These are phyloP conservation scores for Odontamblyopus lacepedii DNA, from an alignment of 2,797 vertebrate species.

Conservation along the genomic window DNA sequence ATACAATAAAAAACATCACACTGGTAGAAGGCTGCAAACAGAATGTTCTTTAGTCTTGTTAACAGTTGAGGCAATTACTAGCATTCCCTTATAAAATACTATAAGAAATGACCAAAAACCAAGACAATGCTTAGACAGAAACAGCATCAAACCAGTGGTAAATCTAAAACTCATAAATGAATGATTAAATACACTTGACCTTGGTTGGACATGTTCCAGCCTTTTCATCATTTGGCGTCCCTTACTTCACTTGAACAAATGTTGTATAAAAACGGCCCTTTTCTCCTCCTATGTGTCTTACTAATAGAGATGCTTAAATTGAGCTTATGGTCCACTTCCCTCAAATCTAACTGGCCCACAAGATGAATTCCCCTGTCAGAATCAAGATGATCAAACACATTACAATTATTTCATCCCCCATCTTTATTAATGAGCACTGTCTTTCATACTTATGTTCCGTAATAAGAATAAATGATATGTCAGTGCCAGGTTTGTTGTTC, in stretches of 20 bases:
- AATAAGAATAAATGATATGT: constrained; percentile 85
- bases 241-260: constrained; percentile 20
- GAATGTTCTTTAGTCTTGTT: too few relatives aligned
- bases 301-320: constrained; percentile 82
- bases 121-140: neutral
- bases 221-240: neutral
- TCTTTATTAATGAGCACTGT: constrained; percentile 87
- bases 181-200: constrained; percentile 4
- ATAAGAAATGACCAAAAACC: too few relatives aligned
- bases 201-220: neutral
- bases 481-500: constrained; percentile 80
- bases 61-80: too few relatives aligned
- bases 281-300: constrained; percentile 64
- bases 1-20: neutral
- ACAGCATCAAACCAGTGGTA: neutral
- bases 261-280: constrained; percentile 13
- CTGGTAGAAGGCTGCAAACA: neutral
- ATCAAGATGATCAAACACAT: constrained; percentile 86
- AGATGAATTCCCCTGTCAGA: constrained; percentile 86
- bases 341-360: constrained; percentile 77
- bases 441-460: constrained; percentile 83
- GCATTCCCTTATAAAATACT: neutral
- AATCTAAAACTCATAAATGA: neutral
- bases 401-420: constrained; percentile 85
- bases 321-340: constrained; percentile 84